Conservation (phyloP, 2,113 vertebrate species). For the Gymnocephalus cernua region DNA sequence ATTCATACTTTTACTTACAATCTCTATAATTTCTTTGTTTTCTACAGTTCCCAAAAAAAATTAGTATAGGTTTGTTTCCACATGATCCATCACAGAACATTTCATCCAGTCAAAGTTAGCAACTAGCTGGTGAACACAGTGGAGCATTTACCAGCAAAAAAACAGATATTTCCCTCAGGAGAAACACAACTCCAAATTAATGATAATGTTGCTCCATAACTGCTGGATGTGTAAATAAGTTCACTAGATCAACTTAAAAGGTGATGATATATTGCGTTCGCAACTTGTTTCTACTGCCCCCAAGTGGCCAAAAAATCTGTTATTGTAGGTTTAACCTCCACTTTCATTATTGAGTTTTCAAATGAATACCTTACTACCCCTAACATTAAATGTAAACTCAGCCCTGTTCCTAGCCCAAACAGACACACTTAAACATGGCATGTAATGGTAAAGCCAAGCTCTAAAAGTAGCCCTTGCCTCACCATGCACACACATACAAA, state of each 20-base stretch:
- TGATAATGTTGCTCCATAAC: too few relatives aligned
- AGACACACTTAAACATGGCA: conserved; percentile 17
- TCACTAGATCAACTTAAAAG: too few relatives aligned
- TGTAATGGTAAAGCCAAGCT: conserved; percentile 3
- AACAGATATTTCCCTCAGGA: too few relatives aligned
- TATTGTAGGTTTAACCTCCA: not conserved
- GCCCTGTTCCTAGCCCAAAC: not conserved
- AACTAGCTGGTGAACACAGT: too few relatives aligned
- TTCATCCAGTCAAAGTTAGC: too few relatives aligned
- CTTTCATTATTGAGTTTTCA: not conserved
- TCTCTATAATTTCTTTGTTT: too few relatives aligned
- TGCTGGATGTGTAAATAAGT: not conserved
- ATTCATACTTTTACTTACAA: too few relatives aligned
- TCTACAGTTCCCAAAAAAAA: too few relatives aligned
- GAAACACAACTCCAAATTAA: too few relatives aligned
- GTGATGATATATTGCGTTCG: not conserved
- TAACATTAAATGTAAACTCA: conserved; percentile 1
- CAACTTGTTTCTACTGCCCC: not conserved
- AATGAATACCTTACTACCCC: not conserved
- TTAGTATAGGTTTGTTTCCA: too few relatives aligned
- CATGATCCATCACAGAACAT: too few relatives aligned
- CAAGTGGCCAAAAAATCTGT: not conserved
- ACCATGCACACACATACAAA: conserved; percentile 18
- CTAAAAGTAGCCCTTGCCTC: conserved; percentile 9
- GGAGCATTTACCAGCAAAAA: too few relatives aligned